Conservation (phyloP, 2,797 vertebrate species). For the Kryptolebias ocellatus region DNA sequence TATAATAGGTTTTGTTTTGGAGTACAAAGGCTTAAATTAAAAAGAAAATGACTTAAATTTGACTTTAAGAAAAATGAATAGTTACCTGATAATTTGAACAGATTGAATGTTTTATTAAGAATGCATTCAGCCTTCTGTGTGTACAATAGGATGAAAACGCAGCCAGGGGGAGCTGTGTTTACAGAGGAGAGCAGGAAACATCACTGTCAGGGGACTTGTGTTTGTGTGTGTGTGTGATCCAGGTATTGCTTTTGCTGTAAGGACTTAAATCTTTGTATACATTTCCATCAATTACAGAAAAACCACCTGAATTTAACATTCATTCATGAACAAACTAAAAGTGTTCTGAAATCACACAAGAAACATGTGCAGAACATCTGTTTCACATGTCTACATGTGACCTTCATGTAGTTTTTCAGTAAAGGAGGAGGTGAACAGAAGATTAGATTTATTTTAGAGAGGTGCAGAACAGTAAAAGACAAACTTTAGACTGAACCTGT, state of each 20-base stretch:
- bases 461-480: conserved; percentile 35
- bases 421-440: neutral
- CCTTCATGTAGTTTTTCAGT: neutral
- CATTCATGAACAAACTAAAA: no score
- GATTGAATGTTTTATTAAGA: neutral
- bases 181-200: conserved; percentile 57
- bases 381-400: no score
- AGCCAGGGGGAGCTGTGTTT: conserved; percentile 70
- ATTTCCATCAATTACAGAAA: no score
- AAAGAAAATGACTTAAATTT: no score
- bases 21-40: no score
- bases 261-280: no score
- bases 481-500: conserved; percentile 68
- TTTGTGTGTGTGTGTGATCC: conserved; percentile 7
- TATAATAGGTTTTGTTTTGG: no score
- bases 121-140: conserved; percentile 1
- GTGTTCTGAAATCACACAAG: no score
- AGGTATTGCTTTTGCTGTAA: neutral
- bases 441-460: neutral
- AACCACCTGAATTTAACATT: no score
- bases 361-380: no score
- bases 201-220: conserved; percentile 33
- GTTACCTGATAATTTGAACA: no score
- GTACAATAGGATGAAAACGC: conserved; percentile 16
- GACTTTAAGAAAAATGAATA: no score